Evolutionary conservation across 1,140 invertebrate species (phyloP).

Genomic region (Eciton burchellii): DNA sequence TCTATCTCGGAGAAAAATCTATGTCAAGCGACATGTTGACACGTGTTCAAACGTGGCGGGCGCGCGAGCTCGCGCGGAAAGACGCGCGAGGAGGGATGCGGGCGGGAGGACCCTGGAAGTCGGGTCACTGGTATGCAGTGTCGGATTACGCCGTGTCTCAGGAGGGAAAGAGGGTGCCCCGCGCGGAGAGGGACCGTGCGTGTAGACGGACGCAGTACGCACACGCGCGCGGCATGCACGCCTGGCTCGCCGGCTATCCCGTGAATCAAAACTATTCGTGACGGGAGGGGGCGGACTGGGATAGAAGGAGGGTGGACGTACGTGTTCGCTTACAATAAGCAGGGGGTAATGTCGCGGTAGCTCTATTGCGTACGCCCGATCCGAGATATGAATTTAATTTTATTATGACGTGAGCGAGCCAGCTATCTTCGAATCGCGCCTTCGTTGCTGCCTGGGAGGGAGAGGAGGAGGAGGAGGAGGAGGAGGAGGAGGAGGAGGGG

Average conservation of each 20-base stretch:
- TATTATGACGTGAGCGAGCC: conserved; percentile 74
- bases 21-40: conserved; percentile 82
- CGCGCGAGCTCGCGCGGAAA: conserved; percentile 62
- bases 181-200: conserved; percentile 52
- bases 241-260: conserved; percentile 67
- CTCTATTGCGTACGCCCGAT: conserved; percentile 76
- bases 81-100: conserved; percentile 35
- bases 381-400: conserved; percentile 77
- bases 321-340: conserved; percentile 74
- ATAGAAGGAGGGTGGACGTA: conserved; percentile 61
- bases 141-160: conserved; percentile 76
- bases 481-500: conserved; percentile 18
- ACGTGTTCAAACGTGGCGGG: conserved; percentile 77
- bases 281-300: conserved; percentile 41
- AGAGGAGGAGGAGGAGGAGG: background rate
- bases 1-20: conserved; percentile 81
- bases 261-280: conserved; percentile 77
- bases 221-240: conserved; percentile 68
- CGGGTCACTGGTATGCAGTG: conserved; percentile 77
- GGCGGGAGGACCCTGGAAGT: conserved; percentile 65
- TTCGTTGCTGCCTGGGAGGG: conserved; percentile 24
- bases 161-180: conserved; percentile 38
- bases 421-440: conserved; percentile 71
- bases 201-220: conserved; percentile 58
- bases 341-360: conserved; percentile 76